These are phyloP conservation scores for Drosophila testacea DNA, from an alignment of 2,888 invertebrate species.

Conservation along the genomic window DNA sequence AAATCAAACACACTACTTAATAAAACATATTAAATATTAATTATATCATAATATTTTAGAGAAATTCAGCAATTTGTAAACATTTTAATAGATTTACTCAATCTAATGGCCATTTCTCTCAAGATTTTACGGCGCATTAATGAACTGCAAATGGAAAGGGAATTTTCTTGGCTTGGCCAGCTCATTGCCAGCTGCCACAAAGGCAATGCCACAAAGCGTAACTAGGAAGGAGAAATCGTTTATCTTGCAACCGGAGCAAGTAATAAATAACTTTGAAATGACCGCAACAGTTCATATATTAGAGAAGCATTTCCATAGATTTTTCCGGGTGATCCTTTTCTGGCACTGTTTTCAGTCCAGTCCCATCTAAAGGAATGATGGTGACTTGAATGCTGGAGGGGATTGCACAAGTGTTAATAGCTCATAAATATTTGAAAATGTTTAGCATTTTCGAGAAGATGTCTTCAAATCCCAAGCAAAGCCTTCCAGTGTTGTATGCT, in stretches of 20 bases:
- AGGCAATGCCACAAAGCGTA: conserved; percentile 40
- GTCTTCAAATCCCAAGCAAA: conserved; percentile 51
- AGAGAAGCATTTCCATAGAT: conserved; percentile 56
- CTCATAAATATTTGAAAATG: conserved; percentile 81
- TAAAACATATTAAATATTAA: conserved; percentile 20
- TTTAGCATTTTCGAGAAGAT: conserved; percentile 72
- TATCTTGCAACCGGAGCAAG: conserved; percentile 50
- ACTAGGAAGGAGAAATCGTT: conserved; percentile 38
- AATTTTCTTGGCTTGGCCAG: conserved; percentile 4
- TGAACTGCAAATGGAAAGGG: conserved; percentile 34
- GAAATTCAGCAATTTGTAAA: conserved; percentile 28
- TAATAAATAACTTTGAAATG: conserved; percentile 67
- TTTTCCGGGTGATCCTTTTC: conserved; percentile 24
- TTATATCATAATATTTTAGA: conserved; percentile 17
- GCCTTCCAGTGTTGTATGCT: conserved; percentile 18
- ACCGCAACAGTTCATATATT: conserved; percentile 70
- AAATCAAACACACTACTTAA: not conserved
- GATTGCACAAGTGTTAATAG: conserved; percentile 77
- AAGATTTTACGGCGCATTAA: conserved; percentile 46
- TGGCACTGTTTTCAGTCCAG: conserved; percentile 24
- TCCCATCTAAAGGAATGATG: not conserved
- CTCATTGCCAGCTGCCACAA: conserved; percentile 36
- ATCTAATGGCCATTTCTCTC: conserved; percentile 28
- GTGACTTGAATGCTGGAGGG: conserved; percentile 41
- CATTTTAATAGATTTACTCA: conserved; percentile 37